Percentiles rank a stretch among this genome's conserved stretches.
Evolutionary conservation across 2,113 vertebrate genomes (phyloP).

Genomic region (Prunella fulvescens): DNA sequence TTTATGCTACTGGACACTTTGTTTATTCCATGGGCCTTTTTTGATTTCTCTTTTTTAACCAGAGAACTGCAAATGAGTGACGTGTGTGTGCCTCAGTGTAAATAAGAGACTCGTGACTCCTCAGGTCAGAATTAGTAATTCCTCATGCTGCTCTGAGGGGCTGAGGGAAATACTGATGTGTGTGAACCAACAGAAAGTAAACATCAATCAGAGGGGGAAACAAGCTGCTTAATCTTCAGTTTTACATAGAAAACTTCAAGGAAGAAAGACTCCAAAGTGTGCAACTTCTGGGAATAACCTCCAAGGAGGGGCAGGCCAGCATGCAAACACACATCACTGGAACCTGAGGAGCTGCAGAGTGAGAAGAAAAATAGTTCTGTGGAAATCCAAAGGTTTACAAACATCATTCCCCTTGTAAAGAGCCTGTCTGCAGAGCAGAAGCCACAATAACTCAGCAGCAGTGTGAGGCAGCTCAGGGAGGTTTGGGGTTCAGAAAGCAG

Average conservation of each 20-base stretch:
- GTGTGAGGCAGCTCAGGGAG: neutral
- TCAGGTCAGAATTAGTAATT: neutral
- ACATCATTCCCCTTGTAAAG: neutral
- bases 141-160: neutral
- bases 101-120: neutral
- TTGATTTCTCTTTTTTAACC: neutral
- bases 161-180: neutral
- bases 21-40: constrained; percentile 35
- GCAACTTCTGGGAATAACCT: neutral
- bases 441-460: neutral
- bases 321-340: neutral
- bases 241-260: neutral
- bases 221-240: neutral
- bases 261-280: neutral
- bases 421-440: neutral
- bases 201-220: neutral
- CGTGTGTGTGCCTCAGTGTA: neutral
- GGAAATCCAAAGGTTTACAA: neutral
- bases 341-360: neutral
- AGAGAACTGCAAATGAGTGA: neutral
- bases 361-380: neutral
- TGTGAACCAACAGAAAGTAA: neutral
- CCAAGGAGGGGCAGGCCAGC: neutral
- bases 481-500: neutral
- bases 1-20: constrained; percentile 47